A percentile compares a stretch with the other conserved stretches of the same genome.
Evolutionary conservation across 2,113 vertebrate species (phyloP).

Genomic region (Eulemur macaco): DNA sequence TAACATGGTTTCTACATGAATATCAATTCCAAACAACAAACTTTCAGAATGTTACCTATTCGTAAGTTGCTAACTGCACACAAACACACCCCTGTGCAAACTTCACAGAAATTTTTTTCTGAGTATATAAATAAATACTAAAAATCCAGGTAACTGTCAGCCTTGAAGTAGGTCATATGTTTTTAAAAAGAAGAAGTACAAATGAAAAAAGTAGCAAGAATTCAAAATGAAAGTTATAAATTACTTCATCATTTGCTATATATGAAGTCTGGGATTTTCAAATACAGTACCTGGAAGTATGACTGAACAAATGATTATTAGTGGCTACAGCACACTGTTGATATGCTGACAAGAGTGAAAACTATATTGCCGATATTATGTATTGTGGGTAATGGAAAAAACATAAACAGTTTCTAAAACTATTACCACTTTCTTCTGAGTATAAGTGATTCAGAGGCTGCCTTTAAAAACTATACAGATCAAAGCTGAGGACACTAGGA

Average conservation of each 20-base stretch:
- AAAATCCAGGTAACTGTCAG: slow-evolving; percentile 15
- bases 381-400: background rate
- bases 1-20: background rate
- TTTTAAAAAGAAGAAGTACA: background rate
- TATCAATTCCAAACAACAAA: slow-evolving; percentile 34
- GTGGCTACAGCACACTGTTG: background rate
- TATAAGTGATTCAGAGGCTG: slow-evolving; percentile 20
- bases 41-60: background rate
- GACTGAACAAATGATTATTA: slow-evolving; percentile 27
- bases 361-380: background rate
- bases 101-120: background rate
- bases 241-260: slow-evolving; percentile 22
- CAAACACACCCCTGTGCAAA: background rate
- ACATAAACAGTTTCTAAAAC: slow-evolving; percentile 18
- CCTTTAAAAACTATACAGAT: background rate
- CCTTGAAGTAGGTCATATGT: background rate
- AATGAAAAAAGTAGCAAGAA: slow-evolving; percentile 15
- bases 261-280: slow-evolving; percentile 20
- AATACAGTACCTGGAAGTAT: slow-evolving; percentile 23
- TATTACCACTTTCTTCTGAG: background rate
- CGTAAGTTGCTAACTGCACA: background rate
- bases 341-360: slow-evolving; percentile 18
- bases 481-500: background rate
- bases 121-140: background rate
- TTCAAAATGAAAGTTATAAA: slow-evolving; percentile 44